These are phyloP conservation scores for Petrocephalus microphthalmus DNA, from an alignment of 2,113 vertebrate species.

Conservation along the genomic window DNA sequence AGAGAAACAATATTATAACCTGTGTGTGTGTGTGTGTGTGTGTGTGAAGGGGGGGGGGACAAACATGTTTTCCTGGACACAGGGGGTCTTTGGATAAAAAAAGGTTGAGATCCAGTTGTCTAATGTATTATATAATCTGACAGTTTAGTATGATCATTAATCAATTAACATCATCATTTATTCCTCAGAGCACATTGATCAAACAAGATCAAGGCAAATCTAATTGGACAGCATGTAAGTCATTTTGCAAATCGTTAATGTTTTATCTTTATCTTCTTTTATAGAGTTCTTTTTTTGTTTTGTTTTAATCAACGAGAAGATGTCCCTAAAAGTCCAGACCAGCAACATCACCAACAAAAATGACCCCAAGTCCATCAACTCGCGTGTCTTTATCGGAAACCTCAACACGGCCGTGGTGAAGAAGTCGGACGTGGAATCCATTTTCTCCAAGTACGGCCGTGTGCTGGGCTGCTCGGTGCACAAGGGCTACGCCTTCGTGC, in stretches of 20 bases:
- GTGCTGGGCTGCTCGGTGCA: slow-evolving; percentile 86
- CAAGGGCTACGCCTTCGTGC: slow-evolving; percentile 89
- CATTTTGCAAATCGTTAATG: background rate
- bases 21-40: no score
- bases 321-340: slow-evolving; percentile 88
- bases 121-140: no score
- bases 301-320: slow-evolving; percentile 53
- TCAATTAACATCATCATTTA: no score
- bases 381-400: slow-evolving; percentile 91
- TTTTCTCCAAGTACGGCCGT: slow-evolving; percentile 85
- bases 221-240: background rate
- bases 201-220: no score
- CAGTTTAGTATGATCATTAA: no score
- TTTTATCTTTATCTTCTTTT: slow-evolving; percentile 10
- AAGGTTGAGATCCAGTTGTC: no score
- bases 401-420: slow-evolving; percentile 90
- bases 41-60: no score
- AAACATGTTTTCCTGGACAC: no score
- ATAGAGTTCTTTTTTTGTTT: slow-evolving; percentile 8
- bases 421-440: slow-evolving; percentile 86
- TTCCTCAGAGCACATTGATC: no score
- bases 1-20: no score
- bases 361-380: slow-evolving; percentile 90
- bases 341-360: slow-evolving; percentile 97
- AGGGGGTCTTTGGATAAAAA: no score